A percentile compares a stretch with the other conserved stretches of the same genome.
phyloP scores from a whole-genome alignment of 2,113 vertebrate genomes.

The Equus przewalskii region DNA sequence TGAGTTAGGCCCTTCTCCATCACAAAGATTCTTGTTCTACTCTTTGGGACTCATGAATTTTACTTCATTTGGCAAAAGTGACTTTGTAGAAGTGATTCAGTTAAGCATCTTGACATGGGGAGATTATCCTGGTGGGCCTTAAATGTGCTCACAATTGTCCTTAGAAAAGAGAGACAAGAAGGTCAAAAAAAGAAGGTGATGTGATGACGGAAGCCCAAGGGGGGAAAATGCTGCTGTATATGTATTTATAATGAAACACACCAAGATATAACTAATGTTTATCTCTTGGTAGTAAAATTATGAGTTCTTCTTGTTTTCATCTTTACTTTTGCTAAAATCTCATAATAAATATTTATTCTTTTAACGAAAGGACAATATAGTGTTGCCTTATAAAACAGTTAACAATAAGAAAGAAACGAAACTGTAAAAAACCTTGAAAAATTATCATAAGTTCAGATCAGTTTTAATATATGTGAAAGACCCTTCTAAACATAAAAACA shows the following conservation, averaged over 20 bases:
- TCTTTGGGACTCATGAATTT: neutral
- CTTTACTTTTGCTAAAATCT: slow-evolving; percentile 5
- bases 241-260: neutral
- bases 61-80: neutral
- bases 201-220: neutral
- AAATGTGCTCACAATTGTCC: neutral
- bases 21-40: neutral
- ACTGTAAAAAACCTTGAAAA: neutral
- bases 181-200: neutral
- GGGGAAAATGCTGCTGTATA: neutral
- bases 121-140: neutral
- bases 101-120: neutral
- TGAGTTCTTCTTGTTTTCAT: neutral
- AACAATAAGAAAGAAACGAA: slow-evolving; percentile 41
- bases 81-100: neutral
- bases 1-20: neutral
- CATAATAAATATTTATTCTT: neutral
- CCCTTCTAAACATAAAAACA: neutral
- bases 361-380: neutral
- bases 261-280: neutral
- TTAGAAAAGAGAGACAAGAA: neutral
- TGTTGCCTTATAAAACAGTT: neutral
- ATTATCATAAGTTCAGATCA: neutral
- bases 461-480: neutral
- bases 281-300: neutral